Evolutionary conservation across 1,140 invertebrate species (phyloP).

Genomic region (Atta cephalotes): DNA sequence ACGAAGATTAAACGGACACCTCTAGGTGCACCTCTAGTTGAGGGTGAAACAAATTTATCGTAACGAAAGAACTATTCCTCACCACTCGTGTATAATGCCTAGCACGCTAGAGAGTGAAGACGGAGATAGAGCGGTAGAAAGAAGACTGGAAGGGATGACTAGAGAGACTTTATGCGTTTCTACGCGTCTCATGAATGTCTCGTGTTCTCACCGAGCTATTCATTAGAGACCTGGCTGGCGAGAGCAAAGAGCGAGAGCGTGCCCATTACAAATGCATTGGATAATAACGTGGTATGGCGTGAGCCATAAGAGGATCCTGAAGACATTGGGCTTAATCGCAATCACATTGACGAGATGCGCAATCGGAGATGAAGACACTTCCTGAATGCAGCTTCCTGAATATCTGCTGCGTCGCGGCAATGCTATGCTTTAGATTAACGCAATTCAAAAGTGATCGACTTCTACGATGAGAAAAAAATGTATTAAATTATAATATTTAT

Average conservation of each 20-base stretch:
- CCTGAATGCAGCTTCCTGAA: conserved; percentile 33
- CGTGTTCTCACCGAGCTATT: conserved; percentile 66
- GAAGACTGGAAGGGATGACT: conserved; percentile 18
- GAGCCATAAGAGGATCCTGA: conserved; percentile 64
- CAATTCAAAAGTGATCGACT: neutral
- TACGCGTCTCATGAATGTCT: conserved; percentile 69
- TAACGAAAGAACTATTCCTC: conserved; percentile 23
- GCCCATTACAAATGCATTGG: conserved; percentile 76
- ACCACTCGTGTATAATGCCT: neutral
- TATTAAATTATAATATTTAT: no score
- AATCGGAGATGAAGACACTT: conserved; percentile 41
- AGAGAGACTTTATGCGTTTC: conserved; percentile 64
- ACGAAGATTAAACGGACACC: neutral
- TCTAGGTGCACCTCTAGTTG: neutral
- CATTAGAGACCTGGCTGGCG: conserved; percentile 67
- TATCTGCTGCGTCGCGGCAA: neutral
- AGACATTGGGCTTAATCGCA: conserved; percentile 50
- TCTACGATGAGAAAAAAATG: neutral
- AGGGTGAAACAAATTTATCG: conserved; percentile 17
- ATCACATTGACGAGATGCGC: neutral
- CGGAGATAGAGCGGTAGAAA: conserved; percentile 8
- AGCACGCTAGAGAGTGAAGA: conserved; percentile 24
- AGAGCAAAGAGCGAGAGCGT: conserved; percentile 63
- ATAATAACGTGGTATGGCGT: conserved; percentile 74
- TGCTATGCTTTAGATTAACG: neutral